Evolutionary conservation across 2,113 vertebrate genomes (phyloP).

Genomic region (Ariopsis seemanni): DNA sequence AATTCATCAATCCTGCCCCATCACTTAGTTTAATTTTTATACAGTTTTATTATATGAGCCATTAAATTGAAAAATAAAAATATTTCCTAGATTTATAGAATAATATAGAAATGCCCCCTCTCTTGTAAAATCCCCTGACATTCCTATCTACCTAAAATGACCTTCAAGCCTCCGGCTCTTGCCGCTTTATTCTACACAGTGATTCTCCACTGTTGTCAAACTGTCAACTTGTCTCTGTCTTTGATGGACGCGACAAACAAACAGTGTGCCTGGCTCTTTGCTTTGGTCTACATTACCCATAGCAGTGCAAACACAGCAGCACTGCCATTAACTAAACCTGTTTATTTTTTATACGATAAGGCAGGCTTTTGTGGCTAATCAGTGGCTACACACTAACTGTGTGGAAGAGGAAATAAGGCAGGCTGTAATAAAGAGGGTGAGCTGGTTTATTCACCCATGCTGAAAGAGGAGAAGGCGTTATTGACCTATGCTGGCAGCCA

Average conservation of each 20-base stretch:
- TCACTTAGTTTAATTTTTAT: background rate
- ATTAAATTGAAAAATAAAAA: background rate
- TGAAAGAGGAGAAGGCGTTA: conserved; percentile 89
- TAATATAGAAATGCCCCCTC: background rate
- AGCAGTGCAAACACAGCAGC: conserved; percentile 69
- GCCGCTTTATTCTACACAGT: conserved; percentile 28
- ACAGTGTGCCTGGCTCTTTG: conserved; percentile 67
- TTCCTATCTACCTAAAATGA: conserved; percentile 25
- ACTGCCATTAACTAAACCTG: conserved; percentile 75
- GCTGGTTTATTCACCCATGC: conserved; percentile 95
- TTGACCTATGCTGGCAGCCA: conserved; percentile 98
- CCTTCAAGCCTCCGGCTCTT: conserved; percentile 32
- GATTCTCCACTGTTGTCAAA: conserved; percentile 52
- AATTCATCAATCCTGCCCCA: background rate
- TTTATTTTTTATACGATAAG: conserved; percentile 86
- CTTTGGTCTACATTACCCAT: conserved; percentile 70
- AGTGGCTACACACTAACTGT: conserved; percentile 88
- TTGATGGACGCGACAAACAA: conserved; percentile 70
- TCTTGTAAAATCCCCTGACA: background rate
- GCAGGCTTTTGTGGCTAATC: conserved; percentile 95
- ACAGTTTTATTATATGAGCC: background rate
- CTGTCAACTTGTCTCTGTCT: conserved; percentile 63
- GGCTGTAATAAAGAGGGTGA: conserved; percentile 75
- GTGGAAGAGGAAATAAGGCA: conserved; percentile 74
- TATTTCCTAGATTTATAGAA: background rate